phyloP scores from a whole-genome alignment of 2,113 vertebrate genomes.

The Lasiurus cinereus region DNA sequence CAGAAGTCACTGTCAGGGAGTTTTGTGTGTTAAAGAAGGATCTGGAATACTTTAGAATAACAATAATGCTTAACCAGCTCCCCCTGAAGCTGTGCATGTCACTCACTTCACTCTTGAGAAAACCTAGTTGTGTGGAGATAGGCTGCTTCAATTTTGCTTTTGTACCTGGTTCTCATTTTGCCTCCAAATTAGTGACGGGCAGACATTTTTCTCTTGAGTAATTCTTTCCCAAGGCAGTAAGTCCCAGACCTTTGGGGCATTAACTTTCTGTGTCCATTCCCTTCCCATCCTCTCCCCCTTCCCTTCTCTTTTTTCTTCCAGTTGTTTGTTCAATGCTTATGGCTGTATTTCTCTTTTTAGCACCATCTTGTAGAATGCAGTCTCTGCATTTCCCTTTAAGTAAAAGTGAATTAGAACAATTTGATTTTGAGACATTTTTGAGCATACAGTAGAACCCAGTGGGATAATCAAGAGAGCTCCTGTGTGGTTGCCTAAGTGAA shows the following conservation, averaged over 20 bases:
- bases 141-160: background rate
- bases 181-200: background rate
- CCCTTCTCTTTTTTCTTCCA: background rate
- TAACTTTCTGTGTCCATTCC: background rate
- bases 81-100: background rate
- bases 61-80: background rate
- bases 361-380: background rate
- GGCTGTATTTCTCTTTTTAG: background rate
- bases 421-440: conserved; percentile 5
- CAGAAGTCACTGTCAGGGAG: conserved; percentile 66
- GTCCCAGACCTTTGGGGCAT: background rate
- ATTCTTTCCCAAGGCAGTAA: background rate
- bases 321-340: background rate
- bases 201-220: background rate
- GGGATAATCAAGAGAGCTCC: background rate
- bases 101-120: background rate
- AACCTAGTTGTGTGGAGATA: background rate
- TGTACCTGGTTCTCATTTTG: background rate
- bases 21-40: conserved; percentile 63
- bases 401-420: background rate
- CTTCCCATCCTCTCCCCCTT: fast-evolving
- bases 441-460: background rate
- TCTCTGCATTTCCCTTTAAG: conserved; percentile 15
- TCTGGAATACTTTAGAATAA: conserved; percentile 10
- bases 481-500: background rate